Conservation (phyloP, 1,140 invertebrate species). For the Anthonomus grandis region DNA sequence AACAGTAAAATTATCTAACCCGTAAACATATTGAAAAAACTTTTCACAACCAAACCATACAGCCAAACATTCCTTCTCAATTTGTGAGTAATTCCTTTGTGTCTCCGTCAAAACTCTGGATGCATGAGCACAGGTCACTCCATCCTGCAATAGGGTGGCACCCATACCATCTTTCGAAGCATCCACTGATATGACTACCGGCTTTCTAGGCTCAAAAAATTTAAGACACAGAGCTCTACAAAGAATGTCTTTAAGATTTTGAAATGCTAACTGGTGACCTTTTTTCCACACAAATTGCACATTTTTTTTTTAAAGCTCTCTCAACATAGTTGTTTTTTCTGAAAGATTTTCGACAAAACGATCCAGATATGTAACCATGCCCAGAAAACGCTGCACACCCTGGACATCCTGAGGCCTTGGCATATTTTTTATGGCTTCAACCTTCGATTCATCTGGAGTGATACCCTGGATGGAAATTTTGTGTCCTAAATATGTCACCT, state of each 20-base stretch:
- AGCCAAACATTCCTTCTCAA: conserved; percentile 35
- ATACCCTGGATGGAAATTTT: too few species aligned
- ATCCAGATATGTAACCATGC: background rate
- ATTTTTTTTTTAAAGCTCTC: conserved; percentile 33
- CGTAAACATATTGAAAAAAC: conserved; percentile 41
- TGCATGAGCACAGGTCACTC: conserved; percentile 42
- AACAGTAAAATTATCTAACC: conserved; percentile 23
- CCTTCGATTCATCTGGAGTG: too few species aligned
- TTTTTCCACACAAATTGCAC: conserved; percentile 45
- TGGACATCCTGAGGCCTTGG: too few species aligned
- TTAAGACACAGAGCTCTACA: conserved; percentile 35
- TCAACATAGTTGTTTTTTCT: background rate
- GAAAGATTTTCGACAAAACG: background rate
- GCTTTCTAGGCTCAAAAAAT: conserved; percentile 34
- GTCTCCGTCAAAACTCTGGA: conserved; percentile 44
- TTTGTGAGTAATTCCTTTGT: conserved; percentile 43
- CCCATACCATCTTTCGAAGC: conserved; percentile 44
- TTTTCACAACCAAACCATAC: conserved; percentile 31
- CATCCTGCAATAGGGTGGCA: conserved; percentile 41
- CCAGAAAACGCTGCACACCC: too few species aligned
- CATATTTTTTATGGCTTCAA: too few species aligned
- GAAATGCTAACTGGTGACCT: conserved; percentile 33
- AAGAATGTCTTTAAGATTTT: conserved; percentile 37
- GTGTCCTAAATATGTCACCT: too few species aligned
- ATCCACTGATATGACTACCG: conserved; percentile 44